Base-by-base conservation (phyloP, 1,140 invertebrate species). In the Grapholita molesta region DNA sequence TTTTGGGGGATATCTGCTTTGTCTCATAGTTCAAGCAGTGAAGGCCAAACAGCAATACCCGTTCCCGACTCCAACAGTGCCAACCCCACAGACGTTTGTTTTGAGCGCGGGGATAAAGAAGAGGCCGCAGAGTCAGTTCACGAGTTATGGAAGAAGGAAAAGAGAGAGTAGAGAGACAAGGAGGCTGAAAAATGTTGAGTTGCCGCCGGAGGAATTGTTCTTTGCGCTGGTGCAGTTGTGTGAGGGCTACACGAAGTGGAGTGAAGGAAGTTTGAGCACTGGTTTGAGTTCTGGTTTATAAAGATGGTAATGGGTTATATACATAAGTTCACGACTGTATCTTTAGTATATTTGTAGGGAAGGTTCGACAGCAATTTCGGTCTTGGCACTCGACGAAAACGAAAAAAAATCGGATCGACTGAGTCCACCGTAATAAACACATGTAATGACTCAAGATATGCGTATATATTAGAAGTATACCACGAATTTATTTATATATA, bases 1-100 rank as follows among this genome's bases (percentile, higher is more conserved):
- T 0, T 96, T 96, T 74, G 96, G 95, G 8, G 96, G 96, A 6
- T 96, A 96, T 82, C 84, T 97, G 9, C 80, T 97, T 0, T 95
- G 95, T 77, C 86, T 97, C 0, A 94, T 96, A 35, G 94, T 96
- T 3, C 94, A 94, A 70, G 94, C 95, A 0, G 93, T 96, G 6
- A 95, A 94, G 76, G 92, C 86, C 92, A 90, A 88, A 68, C 83
- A 86, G 18, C 65, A 25, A 0, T 67, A 67, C 28, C 66, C 64
- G 4, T 80, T 72, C 24, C 25, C 77, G 72, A 30, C 82, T 66
- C 83, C 84, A 64, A 66, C 88, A 2, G 85, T 82, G 1, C 80
- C 80, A 1, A 74, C 83, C 12, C 82, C 84, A 6, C 80, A 81
- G 1, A 76, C 89, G 38, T 82, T 91, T 28, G 80, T 91, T 53